Conservation (phyloP, 2,113 vertebrate species). For the Herpailurus yagouaroundi region DNA sequence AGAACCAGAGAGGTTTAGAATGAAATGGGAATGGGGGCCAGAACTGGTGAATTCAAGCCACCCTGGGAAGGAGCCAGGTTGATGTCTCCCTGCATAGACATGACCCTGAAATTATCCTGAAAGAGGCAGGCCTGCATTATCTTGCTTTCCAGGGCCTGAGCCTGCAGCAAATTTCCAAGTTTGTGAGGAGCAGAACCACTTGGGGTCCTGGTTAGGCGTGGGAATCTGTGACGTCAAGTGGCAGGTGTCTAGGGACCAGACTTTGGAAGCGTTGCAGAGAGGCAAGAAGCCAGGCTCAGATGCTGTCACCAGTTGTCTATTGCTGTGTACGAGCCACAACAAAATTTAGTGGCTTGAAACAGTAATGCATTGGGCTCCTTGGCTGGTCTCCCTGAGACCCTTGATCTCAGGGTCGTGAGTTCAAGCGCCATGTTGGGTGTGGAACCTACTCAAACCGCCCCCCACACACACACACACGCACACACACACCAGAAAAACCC, state of each 20-base stretch:
- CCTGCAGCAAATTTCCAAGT: accelerated
- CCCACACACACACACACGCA: accelerated
- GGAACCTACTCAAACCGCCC: neutral
- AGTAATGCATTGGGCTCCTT: neutral
- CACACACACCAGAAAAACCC: neutral
- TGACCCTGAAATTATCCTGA: neutral
- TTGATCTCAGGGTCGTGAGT: neutral
- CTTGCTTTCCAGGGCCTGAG: neutral
- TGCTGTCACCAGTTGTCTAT: accelerated
- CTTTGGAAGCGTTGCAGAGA: neutral
- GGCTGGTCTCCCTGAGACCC: neutral
- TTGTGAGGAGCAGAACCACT: neutral
- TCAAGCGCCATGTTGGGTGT: neutral
- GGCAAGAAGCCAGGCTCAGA: neutral
- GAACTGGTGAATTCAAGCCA: neutral
- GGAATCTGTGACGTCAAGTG: too few relatives aligned
- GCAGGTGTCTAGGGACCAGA: neutral
- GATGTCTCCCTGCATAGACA: neutral
- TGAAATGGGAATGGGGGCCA: neutral
- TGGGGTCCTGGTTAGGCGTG: accelerated
- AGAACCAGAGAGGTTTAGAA: neutral
- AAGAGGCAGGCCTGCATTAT: neutral
- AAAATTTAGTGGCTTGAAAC: neutral
- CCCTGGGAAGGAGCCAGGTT: neutral
- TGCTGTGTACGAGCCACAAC: neutral